Conservation (phyloP, 1,140 invertebrate species). For the Halictus rubicundus region DNA sequence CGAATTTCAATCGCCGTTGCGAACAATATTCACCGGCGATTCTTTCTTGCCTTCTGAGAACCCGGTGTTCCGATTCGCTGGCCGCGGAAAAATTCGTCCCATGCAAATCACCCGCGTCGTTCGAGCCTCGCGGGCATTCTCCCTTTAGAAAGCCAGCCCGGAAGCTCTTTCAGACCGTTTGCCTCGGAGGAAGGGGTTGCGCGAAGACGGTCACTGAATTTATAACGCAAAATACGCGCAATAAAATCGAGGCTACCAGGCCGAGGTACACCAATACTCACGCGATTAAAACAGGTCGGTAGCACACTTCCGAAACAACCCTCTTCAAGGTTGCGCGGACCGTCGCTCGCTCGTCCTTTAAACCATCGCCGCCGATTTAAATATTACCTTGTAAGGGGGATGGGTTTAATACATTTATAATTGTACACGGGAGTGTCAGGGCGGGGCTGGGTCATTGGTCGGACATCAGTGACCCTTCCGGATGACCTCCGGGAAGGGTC, state of each 20-base stretch:
- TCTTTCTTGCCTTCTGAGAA: not conserved
- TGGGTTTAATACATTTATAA: slow-evolving; percentile 79
- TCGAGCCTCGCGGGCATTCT: slow-evolving; percentile 6
- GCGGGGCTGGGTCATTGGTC: slow-evolving; percentile 75
- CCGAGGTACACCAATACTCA: slow-evolving; percentile 52
- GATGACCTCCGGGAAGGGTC: slow-evolving; percentile 65
- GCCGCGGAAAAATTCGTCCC: slow-evolving; percentile 10
- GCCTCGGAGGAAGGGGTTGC: slow-evolving; percentile 12
- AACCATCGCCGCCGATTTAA: slow-evolving; percentile 71
- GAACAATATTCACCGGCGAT: not conserved
- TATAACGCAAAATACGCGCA: slow-evolving; percentile 78
- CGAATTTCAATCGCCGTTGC: not conserved
- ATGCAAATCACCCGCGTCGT: slow-evolving; percentile 23
- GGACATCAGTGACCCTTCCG: slow-evolving; percentile 76
- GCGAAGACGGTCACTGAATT: slow-evolving; percentile 62
- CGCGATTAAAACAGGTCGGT: slow-evolving; percentile 52
- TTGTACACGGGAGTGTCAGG: slow-evolving; percentile 72
- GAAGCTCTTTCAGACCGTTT: not conserved
- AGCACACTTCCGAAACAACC: slow-evolving; percentile 32
- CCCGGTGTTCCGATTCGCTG: not conserved
- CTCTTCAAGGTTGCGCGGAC: slow-evolving; percentile 17
- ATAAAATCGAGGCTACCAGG: slow-evolving; percentile 66
- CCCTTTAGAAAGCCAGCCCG: not conserved
- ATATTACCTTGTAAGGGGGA: slow-evolving; percentile 75
- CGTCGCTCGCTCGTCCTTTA: slow-evolving; percentile 40